Evolutionary conservation across 2,113 vertebrate species (phyloP).

Genomic region (Myiopsitta monachus): DNA sequence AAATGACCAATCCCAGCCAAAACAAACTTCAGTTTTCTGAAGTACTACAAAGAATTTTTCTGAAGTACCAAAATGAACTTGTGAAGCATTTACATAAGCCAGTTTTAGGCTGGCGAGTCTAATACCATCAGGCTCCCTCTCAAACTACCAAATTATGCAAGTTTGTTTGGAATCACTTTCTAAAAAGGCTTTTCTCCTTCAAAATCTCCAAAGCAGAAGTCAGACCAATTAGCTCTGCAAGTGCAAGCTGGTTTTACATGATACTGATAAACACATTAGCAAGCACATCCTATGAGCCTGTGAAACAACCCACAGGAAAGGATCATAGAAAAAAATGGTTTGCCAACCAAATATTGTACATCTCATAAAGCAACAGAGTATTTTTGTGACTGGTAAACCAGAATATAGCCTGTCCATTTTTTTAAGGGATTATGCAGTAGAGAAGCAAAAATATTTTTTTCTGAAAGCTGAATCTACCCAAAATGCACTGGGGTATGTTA

Average conservation of each 20-base stretch:
- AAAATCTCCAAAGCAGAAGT: not conserved
- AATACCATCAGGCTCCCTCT: slow-evolving; percentile 20
- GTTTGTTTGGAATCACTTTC: not conserved
- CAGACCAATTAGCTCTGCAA: not conserved
- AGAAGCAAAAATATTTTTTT: not conserved
- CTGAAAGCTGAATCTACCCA: not conserved
- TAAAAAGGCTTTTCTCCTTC: not conserved
- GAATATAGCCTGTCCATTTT: not conserved
- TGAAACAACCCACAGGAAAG: not conserved
- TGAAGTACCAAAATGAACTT: not conserved
- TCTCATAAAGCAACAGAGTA: not conserved
- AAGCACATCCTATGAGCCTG: not conserved
- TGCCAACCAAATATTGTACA: not conserved
- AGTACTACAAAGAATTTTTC: not conserved
- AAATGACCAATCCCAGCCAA: not conserved
- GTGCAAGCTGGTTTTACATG: not conserved
- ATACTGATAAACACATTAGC: not conserved
- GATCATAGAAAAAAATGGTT: not conserved
- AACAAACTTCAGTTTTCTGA: not conserved
- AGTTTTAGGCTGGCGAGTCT: not conserved
- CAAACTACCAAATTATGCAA: not conserved
- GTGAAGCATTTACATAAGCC: not conserved
- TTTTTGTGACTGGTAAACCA: not conserved
- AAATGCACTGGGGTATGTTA: not conserved
- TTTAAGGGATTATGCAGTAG: not conserved